These are phyloP conservation scores for Junco hyemalis DNA, from an alignment of 2,113 vertebrate species.

Conservation along the genomic window DNA sequence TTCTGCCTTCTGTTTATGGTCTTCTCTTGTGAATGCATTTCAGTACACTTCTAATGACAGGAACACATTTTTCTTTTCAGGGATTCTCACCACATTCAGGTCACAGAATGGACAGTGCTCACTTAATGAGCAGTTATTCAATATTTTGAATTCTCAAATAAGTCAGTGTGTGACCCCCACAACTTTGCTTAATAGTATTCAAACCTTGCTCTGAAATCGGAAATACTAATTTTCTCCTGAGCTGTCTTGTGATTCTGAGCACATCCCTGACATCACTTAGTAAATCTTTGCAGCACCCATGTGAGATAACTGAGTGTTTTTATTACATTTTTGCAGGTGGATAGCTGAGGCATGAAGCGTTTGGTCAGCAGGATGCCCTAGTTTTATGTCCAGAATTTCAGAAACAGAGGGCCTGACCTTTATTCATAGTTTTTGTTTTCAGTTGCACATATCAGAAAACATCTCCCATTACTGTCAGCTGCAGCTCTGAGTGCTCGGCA, in stretches of 20 bases:
- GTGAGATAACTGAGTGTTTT: background rate
- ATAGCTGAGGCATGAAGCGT: background rate
- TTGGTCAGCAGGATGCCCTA: background rate
- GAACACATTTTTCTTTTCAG: background rate
- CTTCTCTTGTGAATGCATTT: background rate
- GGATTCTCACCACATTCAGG: background rate
- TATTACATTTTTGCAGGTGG: background rate
- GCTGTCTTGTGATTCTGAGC: background rate
- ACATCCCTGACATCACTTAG: background rate
- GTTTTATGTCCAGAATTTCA: background rate
- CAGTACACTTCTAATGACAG: background rate
- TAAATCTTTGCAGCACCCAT: background rate
- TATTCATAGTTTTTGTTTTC: background rate
- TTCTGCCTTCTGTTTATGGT: background rate
- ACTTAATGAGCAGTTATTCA: slow-evolving; percentile 19
- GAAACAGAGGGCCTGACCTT: background rate
- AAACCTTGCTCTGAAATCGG: slow-evolving; percentile 6
- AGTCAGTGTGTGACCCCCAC: background rate
- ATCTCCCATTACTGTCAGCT: background rate
- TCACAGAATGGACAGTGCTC: background rate
- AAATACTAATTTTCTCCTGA: slow-evolving; percentile 10
- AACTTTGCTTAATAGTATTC: slow-evolving; percentile 1
- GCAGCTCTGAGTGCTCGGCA: background rate
- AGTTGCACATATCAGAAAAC: background rate
- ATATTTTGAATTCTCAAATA: slow-evolving; percentile 23